phyloP scores from a whole-genome alignment of 2,888 invertebrate species.

The Mylabris sibirica region DNA sequence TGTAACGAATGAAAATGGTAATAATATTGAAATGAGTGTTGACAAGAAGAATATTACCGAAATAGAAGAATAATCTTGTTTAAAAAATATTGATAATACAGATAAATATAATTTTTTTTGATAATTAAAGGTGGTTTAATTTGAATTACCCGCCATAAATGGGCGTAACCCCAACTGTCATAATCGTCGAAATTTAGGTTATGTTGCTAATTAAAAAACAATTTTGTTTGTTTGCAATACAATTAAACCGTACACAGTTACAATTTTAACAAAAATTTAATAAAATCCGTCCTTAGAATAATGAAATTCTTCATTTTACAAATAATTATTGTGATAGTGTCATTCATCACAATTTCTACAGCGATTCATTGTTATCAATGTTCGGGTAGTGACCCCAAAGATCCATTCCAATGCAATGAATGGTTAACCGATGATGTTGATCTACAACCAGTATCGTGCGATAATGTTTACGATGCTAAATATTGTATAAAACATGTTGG shows the following conservation, averaged over 20 bases:
- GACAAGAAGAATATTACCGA: not conserved
- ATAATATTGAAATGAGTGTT: not conserved
- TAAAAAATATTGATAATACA: not conserved
- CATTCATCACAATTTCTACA: not conserved
- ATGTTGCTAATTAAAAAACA: not conserved
- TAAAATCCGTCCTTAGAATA: not conserved
- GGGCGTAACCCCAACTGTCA: slow-evolving; percentile 6
- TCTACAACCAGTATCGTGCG: slow-evolving; percentile 75
- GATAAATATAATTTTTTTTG: not conserved
- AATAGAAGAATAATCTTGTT: not conserved
- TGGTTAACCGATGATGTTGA: slow-evolving; percentile 70
- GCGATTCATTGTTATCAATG: slow-evolving; percentile 85
- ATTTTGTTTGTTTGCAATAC: not conserved
- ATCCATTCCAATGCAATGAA: slow-evolving; percentile 86
- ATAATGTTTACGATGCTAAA: slow-evolving; percentile 81
- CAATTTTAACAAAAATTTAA: not conserved
- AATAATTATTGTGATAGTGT: not conserved
- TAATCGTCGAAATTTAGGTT: not conserved
- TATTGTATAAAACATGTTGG: slow-evolving; percentile 95
- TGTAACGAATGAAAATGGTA: not conserved
- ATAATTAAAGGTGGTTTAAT: not conserved
- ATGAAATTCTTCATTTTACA: not conserved
- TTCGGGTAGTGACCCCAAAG: slow-evolving; percentile 78
- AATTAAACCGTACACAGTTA: not conserved
- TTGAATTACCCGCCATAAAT: slow-evolving; percentile 8